Percentiles rank a stretch among this genome's conserved stretches.
These are phyloP conservation scores for Lasius platythorax DNA, from an alignment of 2,888 invertebrate genomes.

Conservation along the genomic window DNA sequence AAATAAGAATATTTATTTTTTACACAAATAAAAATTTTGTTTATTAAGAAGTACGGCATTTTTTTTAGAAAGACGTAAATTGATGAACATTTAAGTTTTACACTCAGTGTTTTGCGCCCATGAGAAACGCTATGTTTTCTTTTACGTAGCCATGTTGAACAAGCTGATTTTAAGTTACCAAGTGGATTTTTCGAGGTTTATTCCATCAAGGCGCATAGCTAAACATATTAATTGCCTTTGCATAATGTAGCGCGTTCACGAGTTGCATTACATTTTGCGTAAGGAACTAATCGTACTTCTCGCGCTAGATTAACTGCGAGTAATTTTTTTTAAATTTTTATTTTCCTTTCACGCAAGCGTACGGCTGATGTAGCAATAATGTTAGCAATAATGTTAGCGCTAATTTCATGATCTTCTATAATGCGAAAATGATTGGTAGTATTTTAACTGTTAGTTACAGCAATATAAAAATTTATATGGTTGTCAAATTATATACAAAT, in stretches of 20 bases:
- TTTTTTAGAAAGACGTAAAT: background rate
- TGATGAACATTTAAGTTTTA: constrained; percentile 63
- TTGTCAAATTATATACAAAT: no score
- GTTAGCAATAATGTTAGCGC: constrained; percentile 7
- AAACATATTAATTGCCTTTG: constrained; percentile 40
- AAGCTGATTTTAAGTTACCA: constrained; percentile 55
- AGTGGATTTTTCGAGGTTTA: constrained; percentile 26
- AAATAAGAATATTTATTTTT: constrained; percentile 1
- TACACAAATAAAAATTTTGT: background rate
- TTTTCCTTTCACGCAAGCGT: constrained; percentile 28
- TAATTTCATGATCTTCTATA: constrained; percentile 12
- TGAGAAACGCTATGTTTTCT: constrained; percentile 32
- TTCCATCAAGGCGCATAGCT: constrained; percentile 18
- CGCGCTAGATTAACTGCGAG: constrained; percentile 59
- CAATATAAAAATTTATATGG: background rate
- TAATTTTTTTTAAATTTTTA: constrained; percentile 56
- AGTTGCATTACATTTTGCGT: constrained; percentile 43
- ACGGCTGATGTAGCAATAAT: constrained; percentile 2
- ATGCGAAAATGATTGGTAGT: background rate
- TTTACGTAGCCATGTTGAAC: constrained; percentile 41
- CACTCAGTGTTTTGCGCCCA: constrained; percentile 64
- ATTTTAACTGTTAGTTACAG: background rate
- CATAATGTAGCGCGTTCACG: constrained; percentile 36
- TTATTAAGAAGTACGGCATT: background rate
- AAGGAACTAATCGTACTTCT: constrained; percentile 51